Evolutionary conservation across 2,888 invertebrate species (phyloP).

Genomic region (Eledona agricola): DNA sequence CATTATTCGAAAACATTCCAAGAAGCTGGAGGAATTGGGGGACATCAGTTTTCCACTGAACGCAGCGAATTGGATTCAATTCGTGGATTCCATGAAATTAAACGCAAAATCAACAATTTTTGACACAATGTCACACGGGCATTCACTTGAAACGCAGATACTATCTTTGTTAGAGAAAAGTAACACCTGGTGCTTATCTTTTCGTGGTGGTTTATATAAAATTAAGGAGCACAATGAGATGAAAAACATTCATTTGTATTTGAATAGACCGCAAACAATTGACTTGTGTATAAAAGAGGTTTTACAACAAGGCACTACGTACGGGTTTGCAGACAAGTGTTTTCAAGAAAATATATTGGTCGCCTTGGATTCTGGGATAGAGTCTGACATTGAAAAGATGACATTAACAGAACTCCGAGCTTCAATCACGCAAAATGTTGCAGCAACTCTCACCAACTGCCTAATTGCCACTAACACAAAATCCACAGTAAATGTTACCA

Average conservation of each 20-base stretch:
- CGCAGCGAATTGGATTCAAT: slow-evolving; percentile 68
- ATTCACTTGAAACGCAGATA: slow-evolving; percentile 45
- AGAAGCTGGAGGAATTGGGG: slow-evolving; percentile 67
- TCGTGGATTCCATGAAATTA: slow-evolving; percentile 46
- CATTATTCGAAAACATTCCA: slow-evolving; percentile 68
- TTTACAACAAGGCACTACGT: slow-evolving; percentile 46
- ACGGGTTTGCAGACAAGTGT: slow-evolving; percentile 49
- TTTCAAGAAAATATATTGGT: slow-evolving; percentile 42
- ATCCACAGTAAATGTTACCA: slow-evolving; percentile 51
- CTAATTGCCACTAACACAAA: neutral
- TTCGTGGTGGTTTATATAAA: slow-evolving; percentile 61
- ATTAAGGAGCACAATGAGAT: slow-evolving; percentile 59
- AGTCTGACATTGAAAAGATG: slow-evolving; percentile 50
- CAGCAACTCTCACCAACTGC: slow-evolving; percentile 47
- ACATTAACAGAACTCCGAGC: slow-evolving; percentile 59
- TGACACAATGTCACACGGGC: slow-evolving; percentile 42
- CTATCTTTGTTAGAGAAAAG: slow-evolving; percentile 62
- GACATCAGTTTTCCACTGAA: slow-evolving; percentile 73
- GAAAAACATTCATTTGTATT: slow-evolving; percentile 65
- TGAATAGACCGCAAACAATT: slow-evolving; percentile 62
- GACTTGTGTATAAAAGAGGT: slow-evolving; percentile 51
- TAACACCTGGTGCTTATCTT: slow-evolving; percentile 63
- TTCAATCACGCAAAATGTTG: slow-evolving; percentile 56
- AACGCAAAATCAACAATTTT: slow-evolving; percentile 43
- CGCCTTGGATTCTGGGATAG: slow-evolving; percentile 27